phyloP scores from a whole-genome alignment of 2,888 invertebrate species.

The Nesidiocoris tenuis region DNA sequence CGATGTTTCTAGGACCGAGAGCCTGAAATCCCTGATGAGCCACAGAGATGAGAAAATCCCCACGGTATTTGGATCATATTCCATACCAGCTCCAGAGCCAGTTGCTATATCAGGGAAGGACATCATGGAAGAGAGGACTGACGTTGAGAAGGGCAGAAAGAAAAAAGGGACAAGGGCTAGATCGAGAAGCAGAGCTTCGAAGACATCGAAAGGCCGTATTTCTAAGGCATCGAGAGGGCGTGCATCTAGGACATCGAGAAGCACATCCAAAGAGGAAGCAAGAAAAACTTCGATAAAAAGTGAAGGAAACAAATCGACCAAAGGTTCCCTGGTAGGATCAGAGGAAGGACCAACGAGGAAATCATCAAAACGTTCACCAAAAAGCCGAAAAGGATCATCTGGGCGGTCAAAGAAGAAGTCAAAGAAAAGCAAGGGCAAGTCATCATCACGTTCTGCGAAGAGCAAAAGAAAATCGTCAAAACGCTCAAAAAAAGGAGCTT shows the following conservation, averaged over 20 bases:
- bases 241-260: too few species aligned
- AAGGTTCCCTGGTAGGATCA: not conserved
- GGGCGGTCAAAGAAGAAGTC: not conserved
- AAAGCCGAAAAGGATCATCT: not conserved
- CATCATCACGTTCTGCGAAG: not conserved
- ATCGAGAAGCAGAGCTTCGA: not conserved
- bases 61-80: slow-evolving; percentile 6
- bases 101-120: slow-evolving; percentile 9
- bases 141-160: not conserved
- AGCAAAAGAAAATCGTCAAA: not conserved
- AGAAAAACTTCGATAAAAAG: too few species aligned
- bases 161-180: not conserved
- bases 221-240: too few species aligned
- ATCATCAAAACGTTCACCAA: not conserved
- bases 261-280: too few species aligned
- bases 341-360: not conserved
- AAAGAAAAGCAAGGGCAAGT: not conserved
- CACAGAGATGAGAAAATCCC: slow-evolving; percentile 20
- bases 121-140: slow-evolving; percentile 2
- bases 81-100: slow-evolving; percentile 11
- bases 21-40: slow-evolving; percentile 6
- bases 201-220: not conserved
- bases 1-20: not conserved
- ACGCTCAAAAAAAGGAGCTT: not conserved
- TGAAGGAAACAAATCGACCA: not conserved